Percentiles rank a stretch among this genome's conserved stretches.
Conservation (phyloP, 2,888 invertebrate species). For the Ennomos quercinarius region DNA sequence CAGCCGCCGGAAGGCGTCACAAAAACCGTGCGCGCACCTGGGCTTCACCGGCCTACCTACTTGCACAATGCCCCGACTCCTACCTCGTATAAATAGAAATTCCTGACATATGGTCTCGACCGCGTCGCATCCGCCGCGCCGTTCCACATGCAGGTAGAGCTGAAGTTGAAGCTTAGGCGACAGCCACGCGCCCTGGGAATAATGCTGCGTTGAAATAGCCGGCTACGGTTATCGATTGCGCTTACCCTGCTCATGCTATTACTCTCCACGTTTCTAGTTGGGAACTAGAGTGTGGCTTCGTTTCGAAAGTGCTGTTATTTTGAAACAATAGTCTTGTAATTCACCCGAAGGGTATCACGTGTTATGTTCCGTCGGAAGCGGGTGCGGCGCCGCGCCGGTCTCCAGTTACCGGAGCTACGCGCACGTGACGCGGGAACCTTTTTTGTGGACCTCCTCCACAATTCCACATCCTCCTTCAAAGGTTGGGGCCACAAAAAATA, state of each 20-base stretch:
- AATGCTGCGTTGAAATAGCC: slow-evolving; percentile 34
- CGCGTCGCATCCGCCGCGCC: slow-evolving; percentile 35
- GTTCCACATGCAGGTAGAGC: slow-evolving; percentile 42
- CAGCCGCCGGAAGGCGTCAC: slow-evolving; percentile 80
- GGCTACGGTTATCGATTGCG: slow-evolving; percentile 23
- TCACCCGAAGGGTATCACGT: slow-evolving; percentile 45
- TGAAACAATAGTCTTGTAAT: slow-evolving; percentile 40
- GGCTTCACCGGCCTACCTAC: slow-evolving; percentile 63
- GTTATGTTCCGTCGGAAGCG: slow-evolving; percentile 71
- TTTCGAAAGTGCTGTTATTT: slow-evolving; percentile 12
- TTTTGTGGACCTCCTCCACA: slow-evolving; percentile 54
- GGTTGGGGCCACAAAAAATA: slow-evolving; percentile 49
- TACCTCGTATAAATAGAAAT: slow-evolving; percentile 56
- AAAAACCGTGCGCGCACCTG: slow-evolving; percentile 81
- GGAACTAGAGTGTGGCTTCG: slow-evolving; percentile 35
- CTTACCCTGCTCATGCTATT: slow-evolving; percentile 20
- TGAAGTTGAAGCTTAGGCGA: background rate
- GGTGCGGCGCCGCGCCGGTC: slow-evolving; percentile 59
- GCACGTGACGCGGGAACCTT: slow-evolving; percentile 70
- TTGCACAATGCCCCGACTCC: slow-evolving; percentile 73
- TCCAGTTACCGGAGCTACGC: slow-evolving; percentile 61
- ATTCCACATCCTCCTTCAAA: slow-evolving; percentile 58
- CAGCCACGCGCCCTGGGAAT: slow-evolving; percentile 4
- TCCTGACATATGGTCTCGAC: slow-evolving; percentile 67
- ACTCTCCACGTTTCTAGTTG: slow-evolving; percentile 13